A percentile compares a stretch with the other conserved stretches of the same genome.
These are phyloP conservation scores for Parnassius apollo DNA, from an alignment of 2,888 invertebrate genomes.

Conservation along the genomic window DNA sequence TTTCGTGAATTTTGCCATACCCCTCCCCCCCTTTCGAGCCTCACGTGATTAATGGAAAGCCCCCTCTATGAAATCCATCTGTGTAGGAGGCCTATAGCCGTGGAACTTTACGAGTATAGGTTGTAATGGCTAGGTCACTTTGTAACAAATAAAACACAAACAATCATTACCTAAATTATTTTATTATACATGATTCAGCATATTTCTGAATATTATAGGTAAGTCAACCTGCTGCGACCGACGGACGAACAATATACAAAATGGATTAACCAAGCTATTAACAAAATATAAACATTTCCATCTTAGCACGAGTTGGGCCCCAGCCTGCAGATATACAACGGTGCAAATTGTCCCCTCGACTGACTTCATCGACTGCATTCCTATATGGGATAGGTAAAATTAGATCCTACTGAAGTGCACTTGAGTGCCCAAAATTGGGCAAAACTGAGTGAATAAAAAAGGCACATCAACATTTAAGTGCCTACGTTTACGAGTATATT, in stretches of 20 bases:
- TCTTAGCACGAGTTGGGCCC: too few relatives aligned
- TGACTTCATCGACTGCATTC: not conserved
- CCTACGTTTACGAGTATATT: too few relatives aligned
- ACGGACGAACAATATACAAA: conserved; percentile 5
- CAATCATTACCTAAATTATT: conserved; percentile 25
- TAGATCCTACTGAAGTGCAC: conserved; percentile 4
- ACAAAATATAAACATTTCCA: not conserved
- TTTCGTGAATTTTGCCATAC: too few relatives aligned
- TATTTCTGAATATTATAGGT: not conserved
- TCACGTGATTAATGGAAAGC: too few relatives aligned
- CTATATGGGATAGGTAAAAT: conserved; percentile 1
- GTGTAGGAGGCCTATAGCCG: too few relatives aligned
- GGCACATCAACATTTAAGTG: not conserved
- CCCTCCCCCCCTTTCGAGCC: too few relatives aligned
- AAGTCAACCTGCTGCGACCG: not conserved
- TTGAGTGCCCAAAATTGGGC: conserved; percentile 3
- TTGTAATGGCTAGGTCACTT: not conserved
- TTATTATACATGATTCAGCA: conserved; percentile 42
- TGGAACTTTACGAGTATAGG: too few relatives aligned
- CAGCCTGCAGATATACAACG: too few relatives aligned
- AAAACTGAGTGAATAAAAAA: not conserved
- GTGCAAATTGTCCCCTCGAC: too few relatives aligned
- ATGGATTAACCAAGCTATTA: not conserved
- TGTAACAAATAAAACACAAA: conserved; percentile 20
- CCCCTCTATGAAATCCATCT: too few relatives aligned